These are phyloP conservation scores for Kryptolebias ocellatus DNA, from an alignment of 2,797 vertebrate species.

Conservation along the genomic window DNA sequence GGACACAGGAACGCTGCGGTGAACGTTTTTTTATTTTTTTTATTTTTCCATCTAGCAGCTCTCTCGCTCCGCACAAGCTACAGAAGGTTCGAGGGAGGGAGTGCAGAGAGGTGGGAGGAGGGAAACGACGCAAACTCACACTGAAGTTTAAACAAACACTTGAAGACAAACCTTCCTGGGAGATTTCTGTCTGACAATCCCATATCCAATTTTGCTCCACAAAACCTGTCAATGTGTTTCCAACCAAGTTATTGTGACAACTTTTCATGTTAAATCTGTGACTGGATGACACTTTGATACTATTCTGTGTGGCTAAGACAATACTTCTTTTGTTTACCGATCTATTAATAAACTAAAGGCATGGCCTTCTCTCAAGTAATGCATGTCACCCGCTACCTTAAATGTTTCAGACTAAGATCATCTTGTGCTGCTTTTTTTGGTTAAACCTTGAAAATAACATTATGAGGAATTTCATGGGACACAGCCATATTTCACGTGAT, in stretches of 20 bases:
- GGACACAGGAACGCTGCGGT: constrained; percentile 50
- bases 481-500: no score
- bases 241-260: neutral
- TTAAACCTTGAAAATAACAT: no score
- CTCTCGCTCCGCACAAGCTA: constrained; percentile 43
- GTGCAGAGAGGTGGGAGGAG: constrained; percentile 57
- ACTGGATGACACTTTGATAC: neutral
- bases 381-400: no score
- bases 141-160: constrained; percentile 64
- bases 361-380: no score
- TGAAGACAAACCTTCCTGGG: constrained; percentile 40
- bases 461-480: no score
- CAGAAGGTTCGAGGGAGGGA: constrained; percentile 66
- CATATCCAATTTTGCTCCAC: constrained; percentile 12
- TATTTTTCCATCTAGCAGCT: constrained; percentile 36
- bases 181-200: constrained; percentile 33
- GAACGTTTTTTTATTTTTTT: constrained; percentile 23
- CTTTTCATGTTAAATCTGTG: neutral
- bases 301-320: neutral
- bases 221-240: neutral
- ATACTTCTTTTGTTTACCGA: no score
- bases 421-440: no score
- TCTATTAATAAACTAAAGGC: no score
- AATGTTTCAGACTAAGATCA: no score
- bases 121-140: constrained; percentile 39